A percentile compares a stretch with the other conserved stretches of the same genome.
Evolutionary conservation across 2,113 vertebrate genomes (phyloP).

Genomic region (Albula glossodonta): DNA sequence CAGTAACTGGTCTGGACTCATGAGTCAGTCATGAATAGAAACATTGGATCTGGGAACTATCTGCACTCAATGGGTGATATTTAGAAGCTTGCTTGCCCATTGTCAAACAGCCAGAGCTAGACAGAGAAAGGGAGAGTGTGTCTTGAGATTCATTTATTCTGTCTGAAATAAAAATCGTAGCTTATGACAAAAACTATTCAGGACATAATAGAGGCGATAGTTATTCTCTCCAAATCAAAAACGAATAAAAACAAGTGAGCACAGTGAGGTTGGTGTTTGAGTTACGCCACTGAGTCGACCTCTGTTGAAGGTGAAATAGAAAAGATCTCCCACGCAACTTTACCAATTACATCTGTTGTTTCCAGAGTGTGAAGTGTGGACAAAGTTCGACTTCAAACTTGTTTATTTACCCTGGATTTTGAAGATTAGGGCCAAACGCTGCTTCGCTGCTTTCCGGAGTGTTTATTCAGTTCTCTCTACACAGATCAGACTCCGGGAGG

Average conservation of each 20-base stretch:
- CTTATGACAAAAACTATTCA: no score
- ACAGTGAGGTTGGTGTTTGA: neutral
- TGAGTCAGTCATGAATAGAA: no score
- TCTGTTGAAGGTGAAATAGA: neutral
- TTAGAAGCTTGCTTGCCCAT: no score
- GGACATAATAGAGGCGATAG: no score
- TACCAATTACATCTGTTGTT: neutral
- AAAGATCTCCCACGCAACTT: neutral
- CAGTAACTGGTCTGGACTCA: no score
- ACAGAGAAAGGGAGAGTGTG: neutral
- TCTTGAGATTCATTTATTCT: no score
- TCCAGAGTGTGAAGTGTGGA: neutral
- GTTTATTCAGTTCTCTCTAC: neutral
- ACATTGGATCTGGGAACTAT: no score
- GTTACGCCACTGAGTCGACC: neutral
- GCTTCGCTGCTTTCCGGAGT: neutral
- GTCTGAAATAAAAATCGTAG: no score
- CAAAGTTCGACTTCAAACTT: slow-evolving; percentile 1
- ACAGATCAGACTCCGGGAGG: neutral
- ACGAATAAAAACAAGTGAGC: neutral
- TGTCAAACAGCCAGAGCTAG: neutral
- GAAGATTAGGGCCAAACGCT: neutral
- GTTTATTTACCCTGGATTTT: neutral
- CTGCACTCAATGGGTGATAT: no score
- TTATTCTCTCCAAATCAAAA: neutral